Base-by-base conservation (phyloP, 2,888 invertebrate genomes). In the Drosophila acutilabella region DNA sequence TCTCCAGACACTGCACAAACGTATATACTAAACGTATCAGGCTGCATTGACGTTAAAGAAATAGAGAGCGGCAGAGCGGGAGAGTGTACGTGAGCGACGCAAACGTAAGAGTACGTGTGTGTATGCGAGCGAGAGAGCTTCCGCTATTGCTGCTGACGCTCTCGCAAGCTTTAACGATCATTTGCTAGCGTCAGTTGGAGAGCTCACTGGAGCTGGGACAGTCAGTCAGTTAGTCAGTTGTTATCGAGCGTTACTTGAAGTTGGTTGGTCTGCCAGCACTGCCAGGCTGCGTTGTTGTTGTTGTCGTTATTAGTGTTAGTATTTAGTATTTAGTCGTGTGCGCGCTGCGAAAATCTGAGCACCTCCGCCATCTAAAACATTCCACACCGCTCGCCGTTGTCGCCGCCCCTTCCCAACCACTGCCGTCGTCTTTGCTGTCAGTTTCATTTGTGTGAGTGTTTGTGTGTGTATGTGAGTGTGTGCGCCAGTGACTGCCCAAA, bases 231-330 rank as follows among this genome's bases (percentile, higher is more conserved):
- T 53, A 58, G 62, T 78, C 71, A 89, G 79, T 89, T 68, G 82
- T 73, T 85, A 81, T 82, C 72, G 88, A 90, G 75, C 76, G 89
- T 75, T 77, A 76, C 72, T 79, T 81, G 89, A 74, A 86, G 84
- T 79, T 79, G 75, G 84, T 76, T 70, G 74, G 69, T 30, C 52
- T 47, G 18, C 42, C 54, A 36, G 13, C 56, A 45, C 44, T 76
- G 71, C 66, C 66, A 51, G 58, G 54, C 41, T 64, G 67, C 59
- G n/a, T 45, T 36, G 36, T 36, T 36, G 36, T 36, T 36, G 36
- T 20, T 45, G 40, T 48, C 57, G 57, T 73, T 81, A 62, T 69
- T 74, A 79, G 75, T 64, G 59, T 60, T 61, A 56, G 56, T 56
- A 30, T 48, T 36, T 36, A 36, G 36, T 36, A 36, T 36, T 77